phyloP scores from a whole-genome alignment of 2,888 invertebrate genomes.

The Celastrina argiolus region DNA sequence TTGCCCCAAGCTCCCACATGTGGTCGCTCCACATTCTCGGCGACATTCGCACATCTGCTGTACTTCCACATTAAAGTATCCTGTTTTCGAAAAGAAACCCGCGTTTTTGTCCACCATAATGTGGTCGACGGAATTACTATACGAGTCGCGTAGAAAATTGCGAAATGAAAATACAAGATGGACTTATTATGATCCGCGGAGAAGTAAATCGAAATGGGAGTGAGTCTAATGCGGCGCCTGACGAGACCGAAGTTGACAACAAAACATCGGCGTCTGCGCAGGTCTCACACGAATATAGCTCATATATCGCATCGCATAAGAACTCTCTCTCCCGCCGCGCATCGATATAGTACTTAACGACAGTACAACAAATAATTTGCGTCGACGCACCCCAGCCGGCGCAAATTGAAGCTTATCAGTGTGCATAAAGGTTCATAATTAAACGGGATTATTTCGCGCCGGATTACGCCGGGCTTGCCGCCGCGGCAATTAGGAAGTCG shows the following conservation, averaged over 20 bases:
- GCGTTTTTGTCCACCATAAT: constrained; percentile 59
- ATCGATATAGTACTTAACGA: constrained; percentile 46
- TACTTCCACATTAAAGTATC: constrained; percentile 62
- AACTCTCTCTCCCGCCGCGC: constrained; percentile 40
- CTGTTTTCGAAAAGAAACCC: constrained; percentile 63
- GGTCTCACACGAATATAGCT: constrained; percentile 36
- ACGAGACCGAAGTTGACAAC: constrained; percentile 74
- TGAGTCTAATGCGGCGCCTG: constrained; percentile 71
- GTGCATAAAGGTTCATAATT: constrained; percentile 70
- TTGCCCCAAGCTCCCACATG: constrained; percentile 46
- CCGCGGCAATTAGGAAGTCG: constrained; percentile 77
- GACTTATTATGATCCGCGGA: constrained; percentile 54
- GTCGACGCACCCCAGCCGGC: constrained; percentile 58
- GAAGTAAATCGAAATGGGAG: constrained; percentile 73
- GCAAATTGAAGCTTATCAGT: constrained; percentile 66
- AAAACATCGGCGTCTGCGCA: constrained; percentile 63
- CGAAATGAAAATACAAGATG: constrained; percentile 52
- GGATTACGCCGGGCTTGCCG: constrained; percentile 64
- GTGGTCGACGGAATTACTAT: constrained; percentile 58
- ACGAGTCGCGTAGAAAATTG: constrained; percentile 48
- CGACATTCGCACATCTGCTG: constrained; percentile 68
- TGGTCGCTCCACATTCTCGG: constrained; percentile 47
- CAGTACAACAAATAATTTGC: constrained; percentile 47
- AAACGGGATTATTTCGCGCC: constrained; percentile 60
- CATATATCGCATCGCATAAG: constrained; percentile 46